Evolutionary conservation across 1,140 invertebrate species (phyloP).

Genomic region (Hylaeus volcanicus): DNA sequence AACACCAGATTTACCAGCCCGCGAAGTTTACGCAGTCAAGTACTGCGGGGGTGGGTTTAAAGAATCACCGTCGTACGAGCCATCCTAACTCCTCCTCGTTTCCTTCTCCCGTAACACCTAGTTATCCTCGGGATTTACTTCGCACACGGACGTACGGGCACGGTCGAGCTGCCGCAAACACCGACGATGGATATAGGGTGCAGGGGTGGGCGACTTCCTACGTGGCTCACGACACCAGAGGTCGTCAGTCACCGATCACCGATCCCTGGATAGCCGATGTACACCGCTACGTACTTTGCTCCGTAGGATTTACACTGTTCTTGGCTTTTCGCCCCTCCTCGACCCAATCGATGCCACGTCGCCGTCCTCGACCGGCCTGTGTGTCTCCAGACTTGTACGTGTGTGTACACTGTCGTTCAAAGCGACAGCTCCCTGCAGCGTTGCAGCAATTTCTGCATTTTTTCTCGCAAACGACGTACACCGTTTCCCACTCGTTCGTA

Average conservation of each 20-base stretch:
- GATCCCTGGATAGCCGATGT: conserved; percentile 46
- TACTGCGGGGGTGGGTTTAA: conserved; percentile 24
- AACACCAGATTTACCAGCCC: conserved; percentile 40
- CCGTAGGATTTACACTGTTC: conserved; percentile 47
- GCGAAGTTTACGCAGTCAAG: conserved; percentile 40
- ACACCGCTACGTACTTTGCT: conserved; percentile 34
- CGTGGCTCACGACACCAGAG: conserved; percentile 5
- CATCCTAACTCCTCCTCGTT: conserved; percentile 20
- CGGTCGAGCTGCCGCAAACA: conserved; percentile 24
- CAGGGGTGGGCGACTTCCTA: not conserved
- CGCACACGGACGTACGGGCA: conserved; percentile 14
- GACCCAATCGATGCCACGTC: conserved; percentile 24
- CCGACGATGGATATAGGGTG: not conserved
- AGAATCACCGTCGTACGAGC: conserved; percentile 39
- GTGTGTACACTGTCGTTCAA: not conserved
- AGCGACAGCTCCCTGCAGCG: not conserved
- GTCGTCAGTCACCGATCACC: conserved; percentile 65
- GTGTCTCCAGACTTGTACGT: not conserved
- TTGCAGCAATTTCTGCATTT: not conserved
- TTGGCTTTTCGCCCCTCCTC: conserved; percentile 15
- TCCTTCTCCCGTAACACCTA: conserved; percentile 40
- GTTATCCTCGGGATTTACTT: conserved; percentile 47
- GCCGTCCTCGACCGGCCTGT: not conserved
- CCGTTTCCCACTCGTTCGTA: no score
- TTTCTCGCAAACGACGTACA: not conserved